Conservation (phyloP, 2,888 invertebrate species). For the Netelia inedita region DNA sequence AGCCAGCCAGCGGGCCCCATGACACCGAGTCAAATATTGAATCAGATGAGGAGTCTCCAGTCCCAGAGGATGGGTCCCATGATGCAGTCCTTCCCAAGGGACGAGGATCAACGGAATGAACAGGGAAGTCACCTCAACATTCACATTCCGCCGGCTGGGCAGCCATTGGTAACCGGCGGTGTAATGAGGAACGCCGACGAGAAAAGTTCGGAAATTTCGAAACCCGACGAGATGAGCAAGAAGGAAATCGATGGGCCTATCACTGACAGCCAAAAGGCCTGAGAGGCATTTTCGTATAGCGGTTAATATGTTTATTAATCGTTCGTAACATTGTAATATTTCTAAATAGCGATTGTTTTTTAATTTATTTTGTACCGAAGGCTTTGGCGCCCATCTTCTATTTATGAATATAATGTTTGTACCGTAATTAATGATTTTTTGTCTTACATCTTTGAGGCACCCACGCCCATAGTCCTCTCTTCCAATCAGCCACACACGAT, state of each 20-base stretch:
- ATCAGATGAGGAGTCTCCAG: slow-evolving; percentile 42
- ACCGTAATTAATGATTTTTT: not conserved
- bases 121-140: slow-evolving; percentile 37
- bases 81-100: slow-evolving; percentile 50
- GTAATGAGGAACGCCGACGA: slow-evolving; percentile 1
- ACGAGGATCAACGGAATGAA: slow-evolving; percentile 14
- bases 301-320: not conserved
- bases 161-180: slow-evolving; percentile 11
- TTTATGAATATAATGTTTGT: too few species aligned
- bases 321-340: not conserved
- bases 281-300: not conserved
- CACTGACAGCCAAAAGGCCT: not conserved
- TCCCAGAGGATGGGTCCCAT: not conserved
- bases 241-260: slow-evolving; percentile 8
- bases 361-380: not conserved
- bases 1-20: not conserved
- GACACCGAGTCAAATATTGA: slow-evolving; percentile 40
- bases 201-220: not conserved
- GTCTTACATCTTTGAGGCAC: slow-evolving; percentile 46
- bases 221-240: slow-evolving; percentile 29
- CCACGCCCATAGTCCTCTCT: slow-evolving; percentile 28
- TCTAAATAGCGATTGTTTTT: not conserved
- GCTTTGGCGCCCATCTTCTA: not conserved
- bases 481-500: too few species aligned
- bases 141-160: slow-evolving; percentile 36